Evolutionary conservation across 2,113 vertebrate genomes (phyloP).

Genomic region (Grammomys surdaster): DNA sequence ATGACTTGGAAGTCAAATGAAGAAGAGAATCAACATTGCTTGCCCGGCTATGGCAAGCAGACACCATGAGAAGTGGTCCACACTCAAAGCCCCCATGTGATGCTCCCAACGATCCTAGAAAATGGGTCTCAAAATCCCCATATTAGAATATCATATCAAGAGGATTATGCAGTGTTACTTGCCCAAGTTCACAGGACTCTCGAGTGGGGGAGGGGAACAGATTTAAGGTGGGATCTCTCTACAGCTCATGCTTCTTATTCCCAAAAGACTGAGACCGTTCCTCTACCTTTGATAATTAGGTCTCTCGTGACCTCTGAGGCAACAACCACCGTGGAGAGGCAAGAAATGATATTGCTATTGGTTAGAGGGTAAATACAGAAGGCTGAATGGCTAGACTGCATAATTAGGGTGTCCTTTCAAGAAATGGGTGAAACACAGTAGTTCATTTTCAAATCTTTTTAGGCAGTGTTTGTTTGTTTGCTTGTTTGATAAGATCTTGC

Average conservation of each 20-base stretch:
- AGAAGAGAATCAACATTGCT: background rate
- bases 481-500: background rate
- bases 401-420: background rate
- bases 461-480: background rate
- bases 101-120: background rate
- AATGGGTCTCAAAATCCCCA: background rate
- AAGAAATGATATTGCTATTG: background rate
- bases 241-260: conserved; percentile 26
- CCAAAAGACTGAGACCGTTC: background rate
- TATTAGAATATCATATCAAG: background rate
- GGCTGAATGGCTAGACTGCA: background rate
- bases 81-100: background rate
- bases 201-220: background rate
- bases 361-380: background rate
- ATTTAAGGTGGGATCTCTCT: conserved; percentile 11
- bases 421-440: background rate
- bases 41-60: background rate
- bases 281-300: conserved; percentile 11
- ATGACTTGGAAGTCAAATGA: background rate
- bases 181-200: background rate
- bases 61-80: background rate
- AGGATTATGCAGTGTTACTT: background rate
- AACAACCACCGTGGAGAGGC: background rate
- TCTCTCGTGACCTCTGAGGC: background rate
- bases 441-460: background rate